Evolutionary conservation across 2,113 vertebrate genomes (phyloP).

Genomic region (Dolichotis patagonum): DNA sequence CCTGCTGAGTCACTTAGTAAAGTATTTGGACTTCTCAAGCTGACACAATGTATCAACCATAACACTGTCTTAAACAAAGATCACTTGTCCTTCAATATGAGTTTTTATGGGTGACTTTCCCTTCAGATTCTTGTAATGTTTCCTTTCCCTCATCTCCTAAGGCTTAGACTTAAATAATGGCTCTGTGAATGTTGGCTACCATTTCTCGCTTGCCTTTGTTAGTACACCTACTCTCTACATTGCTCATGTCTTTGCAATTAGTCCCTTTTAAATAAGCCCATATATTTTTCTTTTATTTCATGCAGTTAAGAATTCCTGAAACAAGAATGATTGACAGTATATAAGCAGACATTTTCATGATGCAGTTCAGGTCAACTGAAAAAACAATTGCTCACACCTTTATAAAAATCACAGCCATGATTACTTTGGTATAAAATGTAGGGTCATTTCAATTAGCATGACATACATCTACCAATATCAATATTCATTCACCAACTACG

Average conservation of each 20-base stretch:
- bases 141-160: not conserved
- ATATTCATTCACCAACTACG: not conserved
- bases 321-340: not conserved
- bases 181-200: not conserved
- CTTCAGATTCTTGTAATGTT: not conserved
- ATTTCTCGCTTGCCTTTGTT: not conserved
- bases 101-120: not conserved
- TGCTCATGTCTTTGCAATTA: not conserved
- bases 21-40: too few species aligned
- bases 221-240: not conserved
- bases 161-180: not conserved
- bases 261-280: not conserved
- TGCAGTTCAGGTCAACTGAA: not conserved
- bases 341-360: not conserved
- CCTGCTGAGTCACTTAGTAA: too few species aligned
- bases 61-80: not conserved
- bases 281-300: not conserved
- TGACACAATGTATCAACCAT: too few species aligned
- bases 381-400: not conserved
- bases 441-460: not conserved
- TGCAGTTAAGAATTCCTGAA: constrained; percentile 8
- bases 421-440: not conserved
- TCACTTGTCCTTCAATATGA: not conserved
- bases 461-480: not conserved
- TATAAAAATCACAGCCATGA: not conserved